phyloP scores from a whole-genome alignment of 2,113 vertebrate genomes.

The Xerus inauris region DNA sequence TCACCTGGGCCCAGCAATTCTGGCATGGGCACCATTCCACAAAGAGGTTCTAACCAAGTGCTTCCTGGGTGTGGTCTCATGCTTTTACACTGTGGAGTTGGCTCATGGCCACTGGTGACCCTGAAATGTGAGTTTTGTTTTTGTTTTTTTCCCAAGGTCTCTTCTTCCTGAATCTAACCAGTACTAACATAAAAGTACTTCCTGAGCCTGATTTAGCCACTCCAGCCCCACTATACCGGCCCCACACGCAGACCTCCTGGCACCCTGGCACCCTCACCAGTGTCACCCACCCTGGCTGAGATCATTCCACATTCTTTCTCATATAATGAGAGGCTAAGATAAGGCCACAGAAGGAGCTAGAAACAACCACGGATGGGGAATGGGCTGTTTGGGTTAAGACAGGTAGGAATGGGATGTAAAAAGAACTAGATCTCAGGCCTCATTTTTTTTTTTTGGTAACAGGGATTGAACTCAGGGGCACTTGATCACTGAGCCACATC shows the following conservation, averaged over 20 bases:
- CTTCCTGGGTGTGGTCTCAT: not conserved
- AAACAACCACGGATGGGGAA: not conserved
- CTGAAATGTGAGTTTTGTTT: constrained; percentile 47
- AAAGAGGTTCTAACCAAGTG: not conserved
- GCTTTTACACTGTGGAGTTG: not conserved
- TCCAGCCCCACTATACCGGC: not conserved
- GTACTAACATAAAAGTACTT: constrained; percentile 51
- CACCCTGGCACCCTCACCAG: constrained; percentile 2
- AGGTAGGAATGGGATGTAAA: not conserved
- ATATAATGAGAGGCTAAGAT: constrained; percentile 52
- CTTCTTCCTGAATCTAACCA: constrained; percentile 58
- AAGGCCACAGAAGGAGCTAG: not conserved
- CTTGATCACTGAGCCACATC: too few relatives aligned
- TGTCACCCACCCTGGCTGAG: not conserved
- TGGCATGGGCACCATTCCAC: not conserved
- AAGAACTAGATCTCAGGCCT: not conserved
- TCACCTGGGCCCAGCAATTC: not conserved
- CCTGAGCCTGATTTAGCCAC: constrained; percentile 49
- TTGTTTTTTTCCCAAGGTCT: constrained; percentile 52
- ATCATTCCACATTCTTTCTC: constrained; percentile 3
- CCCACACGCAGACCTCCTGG: constrained; percentile 49
- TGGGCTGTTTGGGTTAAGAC: not conserved
- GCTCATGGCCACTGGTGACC: not conserved
- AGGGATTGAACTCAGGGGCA: too few relatives aligned
- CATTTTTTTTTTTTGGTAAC: too few relatives aligned